phyloP scores from a whole-genome alignment of 2,113 vertebrate genomes.

The Collichthys lucidus region DNA sequence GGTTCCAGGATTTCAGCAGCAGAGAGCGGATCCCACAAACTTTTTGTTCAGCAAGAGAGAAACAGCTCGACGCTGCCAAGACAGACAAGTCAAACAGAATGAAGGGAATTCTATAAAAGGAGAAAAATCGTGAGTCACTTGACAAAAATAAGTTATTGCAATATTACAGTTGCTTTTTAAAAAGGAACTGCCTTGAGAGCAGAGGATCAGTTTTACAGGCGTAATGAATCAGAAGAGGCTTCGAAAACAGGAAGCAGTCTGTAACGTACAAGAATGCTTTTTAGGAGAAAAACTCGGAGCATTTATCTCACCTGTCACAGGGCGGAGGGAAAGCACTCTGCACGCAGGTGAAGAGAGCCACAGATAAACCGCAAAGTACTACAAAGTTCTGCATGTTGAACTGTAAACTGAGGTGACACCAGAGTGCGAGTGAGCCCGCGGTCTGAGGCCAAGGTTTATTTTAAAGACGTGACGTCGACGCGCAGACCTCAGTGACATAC shows the following conservation, averaged over 20 bases:
- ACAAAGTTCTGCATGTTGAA: not conserved
- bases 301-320: constrained; percentile 77
- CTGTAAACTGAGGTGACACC: not conserved
- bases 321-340: constrained; percentile 48
- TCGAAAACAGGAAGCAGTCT: not conserved
- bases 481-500: not conserved
- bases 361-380: not conserved
- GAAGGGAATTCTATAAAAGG: not conserved
- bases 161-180: not conserved
- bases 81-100: not conserved
- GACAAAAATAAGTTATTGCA: not conserved
- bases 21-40: not conserved
- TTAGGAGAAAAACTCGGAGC: not conserved
- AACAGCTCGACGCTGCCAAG: not conserved
- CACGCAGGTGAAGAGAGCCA: not conserved
- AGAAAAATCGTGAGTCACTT: not conserved
- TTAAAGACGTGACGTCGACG: rapidly evolving
- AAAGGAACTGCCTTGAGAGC: not conserved
- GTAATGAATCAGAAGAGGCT: not conserved
- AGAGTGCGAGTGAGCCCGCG: not conserved
- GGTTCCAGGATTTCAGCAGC: not conserved
- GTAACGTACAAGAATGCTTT: not conserved
- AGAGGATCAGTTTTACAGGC: not conserved
- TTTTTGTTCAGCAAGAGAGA: not conserved
- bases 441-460: not conserved